Conservation (phyloP, 2,888 invertebrate species). For the Liposcelis brunnea region DNA sequence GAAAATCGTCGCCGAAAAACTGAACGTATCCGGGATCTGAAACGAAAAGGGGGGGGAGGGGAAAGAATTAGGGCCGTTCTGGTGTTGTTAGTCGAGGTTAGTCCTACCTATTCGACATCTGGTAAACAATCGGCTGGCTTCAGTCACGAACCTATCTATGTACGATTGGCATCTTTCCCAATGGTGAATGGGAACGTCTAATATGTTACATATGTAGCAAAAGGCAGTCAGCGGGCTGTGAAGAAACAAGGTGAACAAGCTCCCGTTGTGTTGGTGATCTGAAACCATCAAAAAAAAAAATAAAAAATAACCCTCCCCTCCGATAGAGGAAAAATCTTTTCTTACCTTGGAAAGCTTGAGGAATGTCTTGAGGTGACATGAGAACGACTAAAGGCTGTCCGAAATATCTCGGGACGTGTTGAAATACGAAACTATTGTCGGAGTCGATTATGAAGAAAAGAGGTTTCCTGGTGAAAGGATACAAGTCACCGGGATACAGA, state of each 20-base stretch:
- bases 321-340: too few species aligned
- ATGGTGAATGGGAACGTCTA: slow-evolving; percentile 62
- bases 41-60: slow-evolving; percentile 17
- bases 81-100: slow-evolving; percentile 12
- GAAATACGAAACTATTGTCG: slow-evolving; percentile 84
- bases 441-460: slow-evolving; percentile 89
- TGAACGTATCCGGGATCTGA: slow-evolving; percentile 54
- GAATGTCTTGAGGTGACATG: slow-evolving; percentile 85
- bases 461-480: slow-evolving; percentile 82
- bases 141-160: slow-evolving; percentile 76
- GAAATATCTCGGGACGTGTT: slow-evolving; percentile 79
- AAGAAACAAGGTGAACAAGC: slow-evolving; percentile 85
- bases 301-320: too few species aligned
- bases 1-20: slow-evolving; percentile 90
- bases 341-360: slow-evolving; percentile 67
- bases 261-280: slow-evolving; percentile 75
- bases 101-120: slow-evolving; percentile 62
- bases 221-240: slow-evolving; percentile 86
- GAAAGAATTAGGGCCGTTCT: background rate
- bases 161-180: slow-evolving; percentile 84
- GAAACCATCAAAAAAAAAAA: slow-evolving; percentile 17
- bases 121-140: slow-evolving; percentile 68
- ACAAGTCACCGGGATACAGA: slow-evolving; percentile 84
- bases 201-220: slow-evolving; percentile 79
- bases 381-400: slow-evolving; percentile 85